phyloP scores from a whole-genome alignment of 2,888 invertebrate genomes.

The Orthosia gothica region DNA sequence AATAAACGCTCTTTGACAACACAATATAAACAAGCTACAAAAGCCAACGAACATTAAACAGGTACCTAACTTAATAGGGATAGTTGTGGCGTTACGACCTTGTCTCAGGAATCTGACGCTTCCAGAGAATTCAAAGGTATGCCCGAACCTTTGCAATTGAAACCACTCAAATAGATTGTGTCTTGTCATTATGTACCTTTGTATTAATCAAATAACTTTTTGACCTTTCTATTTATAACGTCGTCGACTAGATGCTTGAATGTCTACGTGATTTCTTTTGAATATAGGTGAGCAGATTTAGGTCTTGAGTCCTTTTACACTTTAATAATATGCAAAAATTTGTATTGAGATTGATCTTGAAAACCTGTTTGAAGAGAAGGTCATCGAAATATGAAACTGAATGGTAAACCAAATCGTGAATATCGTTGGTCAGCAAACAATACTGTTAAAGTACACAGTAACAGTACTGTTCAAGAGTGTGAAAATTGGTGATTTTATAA shows the following conservation, averaged over 20 bases:
- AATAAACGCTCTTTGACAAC: too few relatives aligned
- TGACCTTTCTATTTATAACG: background rate
- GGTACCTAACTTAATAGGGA: background rate
- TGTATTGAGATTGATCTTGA: background rate
- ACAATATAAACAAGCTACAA: background rate
- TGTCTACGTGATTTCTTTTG: background rate
- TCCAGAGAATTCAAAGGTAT: slow-evolving; percentile 10
- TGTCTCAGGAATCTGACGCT: background rate
- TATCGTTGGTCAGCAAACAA: too few relatives aligned
- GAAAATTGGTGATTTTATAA: too few relatives aligned
- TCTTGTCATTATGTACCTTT: background rate
- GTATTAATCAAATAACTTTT: background rate
- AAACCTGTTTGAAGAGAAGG: background rate
- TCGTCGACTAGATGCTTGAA: background rate
- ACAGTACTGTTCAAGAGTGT: too few relatives aligned
- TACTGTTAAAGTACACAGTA: too few relatives aligned
- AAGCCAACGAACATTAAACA: slow-evolving; percentile 1
- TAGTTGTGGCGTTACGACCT: slow-evolving; percentile 8
- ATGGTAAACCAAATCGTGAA: background rate
- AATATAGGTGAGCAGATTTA: background rate
- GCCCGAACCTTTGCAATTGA: slow-evolving; percentile 7
- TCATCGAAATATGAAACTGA: background rate
- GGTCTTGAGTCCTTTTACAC: background rate
- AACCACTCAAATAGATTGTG: slow-evolving; percentile 11
- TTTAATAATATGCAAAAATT: background rate